Conservation (phyloP, 2,888 invertebrate species). For the Druceiella hillmani region DNA sequence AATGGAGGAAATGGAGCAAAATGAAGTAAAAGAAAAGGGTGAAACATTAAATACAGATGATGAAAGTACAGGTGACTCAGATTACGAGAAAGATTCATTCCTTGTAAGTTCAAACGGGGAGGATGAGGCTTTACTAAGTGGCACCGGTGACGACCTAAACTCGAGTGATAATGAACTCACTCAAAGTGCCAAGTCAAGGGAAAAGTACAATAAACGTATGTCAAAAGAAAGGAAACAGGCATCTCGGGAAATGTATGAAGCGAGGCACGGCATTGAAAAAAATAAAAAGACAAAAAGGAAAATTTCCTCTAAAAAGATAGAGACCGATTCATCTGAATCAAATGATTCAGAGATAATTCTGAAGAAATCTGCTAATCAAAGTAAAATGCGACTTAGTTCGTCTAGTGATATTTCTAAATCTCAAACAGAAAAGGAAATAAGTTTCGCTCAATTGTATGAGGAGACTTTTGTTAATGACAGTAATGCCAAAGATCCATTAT, state of each 20-base stretch:
- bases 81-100: slow-evolving; percentile 52
- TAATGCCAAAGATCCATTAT: slow-evolving; percentile 32
- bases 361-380: too few relatives aligned
- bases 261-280: slow-evolving; percentile 28
- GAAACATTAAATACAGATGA: slow-evolving; percentile 49
- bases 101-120: slow-evolving; percentile 47
- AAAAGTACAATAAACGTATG: slow-evolving; percentile 40
- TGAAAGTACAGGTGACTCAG: slow-evolving; percentile 38
- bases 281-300: slow-evolving; percentile 23
- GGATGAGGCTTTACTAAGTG: slow-evolving; percentile 39
- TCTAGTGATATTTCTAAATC: not conserved
- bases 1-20: slow-evolving; percentile 41
- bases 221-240: slow-evolving; percentile 41
- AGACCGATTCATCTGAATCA: not conserved
- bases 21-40: slow-evolving; percentile 46
- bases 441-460: slow-evolving; percentile 22
- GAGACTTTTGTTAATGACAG: slow-evolving; percentile 18
- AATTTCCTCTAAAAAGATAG: not conserved
- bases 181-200: slow-evolving; percentile 40
- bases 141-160: slow-evolving; percentile 42
- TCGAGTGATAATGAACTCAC: slow-evolving; percentile 41
- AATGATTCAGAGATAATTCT: slow-evolving; percentile 27
- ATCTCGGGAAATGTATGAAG: slow-evolving; percentile 43
- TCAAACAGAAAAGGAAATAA: not conserved
- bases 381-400: slow-evolving; percentile 1